Evolutionary conservation across 2,888 invertebrate species (phyloP), one percentile per base, ranked within the genome.

Genomic region (Trichogramma evanescens): DNA sequence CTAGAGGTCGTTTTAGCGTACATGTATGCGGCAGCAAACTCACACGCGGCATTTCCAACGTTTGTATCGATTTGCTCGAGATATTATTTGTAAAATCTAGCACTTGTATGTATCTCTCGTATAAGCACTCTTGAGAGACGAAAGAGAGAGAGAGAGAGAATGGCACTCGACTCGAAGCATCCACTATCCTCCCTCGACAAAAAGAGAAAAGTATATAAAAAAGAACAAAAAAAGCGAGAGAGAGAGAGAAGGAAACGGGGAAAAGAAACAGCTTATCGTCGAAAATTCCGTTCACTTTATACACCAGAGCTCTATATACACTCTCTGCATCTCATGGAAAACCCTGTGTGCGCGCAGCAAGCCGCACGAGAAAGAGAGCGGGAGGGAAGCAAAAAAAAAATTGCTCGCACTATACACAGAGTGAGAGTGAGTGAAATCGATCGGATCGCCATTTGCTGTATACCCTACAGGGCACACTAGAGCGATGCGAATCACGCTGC

Each of bases 401-500:
- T 26, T 26, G 26, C 26, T 26, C 26, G 26, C 26, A 26, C 26
- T 26, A 26, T 26, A 26, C 26, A 26, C 26, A 51, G 55, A 52
- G 54, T 56, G 49, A 56, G 48, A 55, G 38, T n/a, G 54, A 42
- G 42, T 45, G 59, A 49, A 68, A 75, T 77, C 75, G 74, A 77
- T 77, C 73, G 74, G 70, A 76, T 77, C 72, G 74, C 76, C 76
- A 77, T 77, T 76, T 26, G 26, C 26, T 26, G 26, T 26, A 26
- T 26, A 26, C 26, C 26, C 26, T 26, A 26, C 26, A 26, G 26
- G 26, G 26, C 26, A 26, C 26, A 26, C 26, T 26, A 26, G 61
- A 70, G 71, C 70, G 74, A 75, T 76, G 72, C 26, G 75, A 76
- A 76, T 76, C 75, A 75, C 74, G 71, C 70, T 71, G 70, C 71